Base-by-base conservation (phyloP, 2,797 vertebrate genomes). In the Urosaurus nigricauda region DNA sequence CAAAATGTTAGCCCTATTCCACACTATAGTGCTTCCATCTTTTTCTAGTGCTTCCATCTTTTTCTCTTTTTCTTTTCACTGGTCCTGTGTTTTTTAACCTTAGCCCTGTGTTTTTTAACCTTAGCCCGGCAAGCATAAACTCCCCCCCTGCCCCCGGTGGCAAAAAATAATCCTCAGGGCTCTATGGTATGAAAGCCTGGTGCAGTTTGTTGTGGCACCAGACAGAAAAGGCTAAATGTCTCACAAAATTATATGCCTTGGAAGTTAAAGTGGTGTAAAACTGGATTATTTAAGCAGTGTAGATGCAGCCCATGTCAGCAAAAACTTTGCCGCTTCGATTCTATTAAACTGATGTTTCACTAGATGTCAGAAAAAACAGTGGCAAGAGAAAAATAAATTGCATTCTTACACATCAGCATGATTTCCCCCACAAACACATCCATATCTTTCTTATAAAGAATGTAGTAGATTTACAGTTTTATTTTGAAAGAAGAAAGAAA, bases 361-460 rank as follows among this genome's bases (percentile, higher is more conserved):
- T 83, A 40, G 70, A 58, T 78, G 53, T 8, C 11, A 88, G 43
- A n/a, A 53, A n/a, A 29, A 74, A 32, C 35, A 29, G 37, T 60
- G 79, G 29, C 24, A 43, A 13, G 32, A 2, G 43, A 51, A 35
- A 53, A 71, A 75, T 35, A 78, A 1, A 71, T 1, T 16, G 51
- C 37, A 87, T 24, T 21, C 37, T 73, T 75, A 68, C 37, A n/a
- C 79, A 79, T 35, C 29, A n/a, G 53, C 74, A 24, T 26, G 9
- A 29, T 77, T 43, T 32, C 6, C 26, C 2, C 4, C 40, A 51
- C 65, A 43, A 5, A 37, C 1, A 11, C 35, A 32, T 51, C 47
- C 47, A 53, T 6, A 11, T 89, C 70, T 92, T 88, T 90, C 90
- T 94, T 90, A 91, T 93, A 91, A 92, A 92, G 94, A 93, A 91